Conservation (phyloP, 92 coral and sea anemone species). For the Heteractis magnifica region DNA sequence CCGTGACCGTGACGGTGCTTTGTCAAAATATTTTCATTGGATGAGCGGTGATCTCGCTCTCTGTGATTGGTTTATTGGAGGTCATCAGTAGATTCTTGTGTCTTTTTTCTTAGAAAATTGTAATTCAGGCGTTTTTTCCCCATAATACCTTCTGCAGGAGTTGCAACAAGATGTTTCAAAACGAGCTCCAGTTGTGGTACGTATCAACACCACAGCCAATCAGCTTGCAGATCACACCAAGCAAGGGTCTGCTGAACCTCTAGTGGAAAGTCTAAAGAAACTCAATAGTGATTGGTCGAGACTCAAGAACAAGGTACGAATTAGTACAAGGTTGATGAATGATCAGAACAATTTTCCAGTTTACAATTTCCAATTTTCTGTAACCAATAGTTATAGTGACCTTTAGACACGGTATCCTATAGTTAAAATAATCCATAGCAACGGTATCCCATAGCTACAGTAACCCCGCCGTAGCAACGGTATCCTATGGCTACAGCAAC, state of each 20-base stretch:
- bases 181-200: slow-evolving; percentile 88
- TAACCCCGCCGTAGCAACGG: neutral
- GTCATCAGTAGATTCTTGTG: neutral
- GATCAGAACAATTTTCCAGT: neutral
- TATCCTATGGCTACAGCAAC: neutral
- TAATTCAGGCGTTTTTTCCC: too few relatives aligned
- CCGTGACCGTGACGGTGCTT: too few relatives aligned
- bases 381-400: neutral
- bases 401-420: neutral
- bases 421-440: neutral
- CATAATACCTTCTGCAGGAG: slow-evolving; percentile 48
- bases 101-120: neutral
- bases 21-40: too few relatives aligned
- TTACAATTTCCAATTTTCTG: neutral
- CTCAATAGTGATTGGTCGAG: slow-evolving; percentile 96
- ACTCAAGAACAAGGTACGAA: slow-evolving; percentile 71
- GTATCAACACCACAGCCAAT: slow-evolving; percentile 93
- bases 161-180: slow-evolving; percentile 92
- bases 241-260: slow-evolving; percentile 79
- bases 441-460: neutral
- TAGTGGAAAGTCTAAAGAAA: slow-evolving; percentile 80
- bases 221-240: slow-evolving; percentile 85
- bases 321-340: neutral
- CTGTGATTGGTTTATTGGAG: neutral
- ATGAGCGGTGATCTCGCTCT: too few relatives aligned